phyloP scores from a whole-genome alignment of 2,797 vertebrate genomes.

The Falco cherrug region DNA sequence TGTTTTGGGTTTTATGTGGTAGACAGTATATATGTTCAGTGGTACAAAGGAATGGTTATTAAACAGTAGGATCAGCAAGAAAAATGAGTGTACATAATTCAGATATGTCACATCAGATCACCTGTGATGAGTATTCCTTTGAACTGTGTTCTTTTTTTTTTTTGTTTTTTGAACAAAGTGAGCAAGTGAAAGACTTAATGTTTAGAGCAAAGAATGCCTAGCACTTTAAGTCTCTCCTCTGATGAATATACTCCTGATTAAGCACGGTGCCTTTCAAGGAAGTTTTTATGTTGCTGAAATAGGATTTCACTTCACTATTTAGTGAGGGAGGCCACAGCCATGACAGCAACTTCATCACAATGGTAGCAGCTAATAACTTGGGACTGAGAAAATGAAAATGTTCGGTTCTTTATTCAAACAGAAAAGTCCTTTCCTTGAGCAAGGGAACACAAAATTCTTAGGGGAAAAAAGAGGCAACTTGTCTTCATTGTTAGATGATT shows the following conservation, averaged over 20 bases:
- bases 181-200: background rate
- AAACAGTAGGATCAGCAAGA: background rate
- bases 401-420: background rate
- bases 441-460: background rate
- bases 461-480: background rate
- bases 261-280: background rate
- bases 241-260: constrained; percentile 3
- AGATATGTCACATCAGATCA: background rate
- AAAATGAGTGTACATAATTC: background rate
- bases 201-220: background rate
- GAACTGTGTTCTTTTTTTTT: background rate
- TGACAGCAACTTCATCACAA: background rate
- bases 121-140: background rate
- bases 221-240: background rate
- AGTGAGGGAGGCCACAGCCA: background rate
- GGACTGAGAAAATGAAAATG: background rate
- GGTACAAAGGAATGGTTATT: background rate
- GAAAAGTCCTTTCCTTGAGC: background rate
- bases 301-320: background rate
- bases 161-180: background rate
- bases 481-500: background rate
- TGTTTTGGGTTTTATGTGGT: background rate
- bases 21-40: background rate
- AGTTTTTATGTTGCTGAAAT: constrained; percentile 8
- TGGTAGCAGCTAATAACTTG: background rate